phyloP scores from a whole-genome alignment of 2,113 vertebrate species.

The Mesitornis unicolor region DNA sequence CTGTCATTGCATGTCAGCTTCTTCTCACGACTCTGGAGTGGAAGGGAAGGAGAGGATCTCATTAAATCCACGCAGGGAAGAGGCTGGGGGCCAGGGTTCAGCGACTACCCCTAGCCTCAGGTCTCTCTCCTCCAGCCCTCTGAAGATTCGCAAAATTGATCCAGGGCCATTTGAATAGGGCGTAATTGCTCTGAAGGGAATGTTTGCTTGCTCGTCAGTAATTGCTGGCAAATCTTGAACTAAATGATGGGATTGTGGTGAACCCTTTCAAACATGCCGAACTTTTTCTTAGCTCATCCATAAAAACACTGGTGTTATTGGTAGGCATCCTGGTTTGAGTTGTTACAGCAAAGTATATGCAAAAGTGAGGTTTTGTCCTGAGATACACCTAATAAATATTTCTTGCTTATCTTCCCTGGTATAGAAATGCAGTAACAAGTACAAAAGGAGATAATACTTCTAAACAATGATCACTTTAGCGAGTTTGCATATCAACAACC shows the following conservation, averaged over 20 bases:
- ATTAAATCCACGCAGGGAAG: slow-evolving; percentile 23
- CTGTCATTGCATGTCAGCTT: slow-evolving; percentile 54
- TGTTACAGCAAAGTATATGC: neutral
- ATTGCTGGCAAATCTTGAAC: neutral
- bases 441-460: slow-evolving; percentile 16
- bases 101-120: neutral
- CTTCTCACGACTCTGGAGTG: neutral
- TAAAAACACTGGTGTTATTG: neutral
- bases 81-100: neutral
- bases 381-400: neutral
- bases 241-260: neutral
- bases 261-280: neutral
- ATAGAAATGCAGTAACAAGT: slow-evolving; percentile 8
- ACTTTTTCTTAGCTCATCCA: neutral
- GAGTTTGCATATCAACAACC: neutral
- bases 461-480: slow-evolving; percentile 6
- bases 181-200: neutral
- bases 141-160: slow-evolving; percentile 31
- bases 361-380: slow-evolving; percentile 4
- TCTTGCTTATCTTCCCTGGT: neutral
- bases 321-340: neutral
- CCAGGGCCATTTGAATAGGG: slow-evolving; percentile 2
- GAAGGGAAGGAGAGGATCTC: slow-evolving; percentile 12
- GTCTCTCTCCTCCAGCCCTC: neutral
- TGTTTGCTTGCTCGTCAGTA: neutral